Evolutionary conservation across 2,797 vertebrate genomes (phyloP), one percentile per base, ranked within the genome.

Genomic region (Enteromius mattozi): DNA sequence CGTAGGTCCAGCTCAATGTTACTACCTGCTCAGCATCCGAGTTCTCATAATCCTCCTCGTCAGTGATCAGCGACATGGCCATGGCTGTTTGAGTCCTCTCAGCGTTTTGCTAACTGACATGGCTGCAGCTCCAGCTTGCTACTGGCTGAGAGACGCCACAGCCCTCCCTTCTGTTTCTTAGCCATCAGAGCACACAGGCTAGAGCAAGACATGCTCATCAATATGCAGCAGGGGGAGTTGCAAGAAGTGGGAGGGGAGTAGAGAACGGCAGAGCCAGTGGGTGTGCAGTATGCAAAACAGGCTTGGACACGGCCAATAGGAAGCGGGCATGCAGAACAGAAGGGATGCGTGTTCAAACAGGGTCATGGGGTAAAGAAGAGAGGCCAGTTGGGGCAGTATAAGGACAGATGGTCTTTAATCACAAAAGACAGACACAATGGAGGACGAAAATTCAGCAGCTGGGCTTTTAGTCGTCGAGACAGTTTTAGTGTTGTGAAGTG

Each of bases 1-100:
- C 3, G 8, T 51, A 51, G 59, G 89, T 47, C n/a, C 16, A 17
- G 90, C 85, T 87, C 90, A 56, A 61, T 86, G 74, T 88, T 86
- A 90, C 96, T 92, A 97, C 96, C 96, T 97, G 96, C 92, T 98
- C 97, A 88, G 96, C 94, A 92, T 97, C 97, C 81, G 97, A 97
- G 88, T 97, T 96, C 88, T 98, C 97, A 94, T 97, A 98, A 93
- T 97, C 97, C 92, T 98, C 97, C 94, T 98, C 97, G 89, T 98
- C 97, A 87, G 96, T 96, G 92, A 97, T 97, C 94, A 96, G 95
- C 93, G 97, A 97, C 96, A 98, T 97, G 94, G 97, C 96, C 97
- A 98, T 97, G 92, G 93, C 96, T 94, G 94, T 96, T 95, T 95
- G 93, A 94, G 93, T 92, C 93, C 92, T 93, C 95, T 95, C 96